Base-by-base conservation (phyloP, 2,113 vertebrate genomes). In the Melanotaenia duboulayi region DNA sequence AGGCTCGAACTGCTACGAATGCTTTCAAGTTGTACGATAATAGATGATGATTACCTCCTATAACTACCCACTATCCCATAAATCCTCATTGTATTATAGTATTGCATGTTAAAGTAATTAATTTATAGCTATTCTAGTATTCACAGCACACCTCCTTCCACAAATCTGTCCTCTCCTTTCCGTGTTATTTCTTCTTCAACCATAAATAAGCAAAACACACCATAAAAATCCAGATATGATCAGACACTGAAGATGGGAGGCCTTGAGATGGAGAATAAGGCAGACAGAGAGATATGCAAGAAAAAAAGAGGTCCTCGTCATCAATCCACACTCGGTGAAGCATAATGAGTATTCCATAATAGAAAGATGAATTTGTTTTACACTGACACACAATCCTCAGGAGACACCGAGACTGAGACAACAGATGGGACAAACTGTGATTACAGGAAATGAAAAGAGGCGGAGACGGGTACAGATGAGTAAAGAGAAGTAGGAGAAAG, bases 341-440 rank as follows among this genome's bases (percentile, higher is more conserved):
- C 6, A 35, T 35, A 35, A 24, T 58, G 63, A 72, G 44, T 20
- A 49, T 70, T 57, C 32, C 32, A 35, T 35, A 3, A 35, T 9
- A 9, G 4, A 35, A 9, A 35, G 32, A 35, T 35, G 32, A 35
- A 35, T 35, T 3, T 35, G 32, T 35, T 35, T 5, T 35, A 35
- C 32, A 35, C 32, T 9, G 32, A 35, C 32, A 35, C 32, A 35
- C 32, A 35, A 35, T 35, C 32, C 32, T 35, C 32, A 5, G 28
- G 28, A 35, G 32, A 35, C 4, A 35, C 8, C 1, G 32, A 35
- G 32, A 9, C 32, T 5, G 32, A 70, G 72, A 65, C 65, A 62
- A 78, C 76, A 88, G 85, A 81, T 76, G 78, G 51, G 24, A 65
- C 64, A 32, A 61, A 56, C 40, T 56, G 7, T 55, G 62, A 85